A percentile compares a stretch with the other conserved stretches of the same genome.
phyloP scores from a whole-genome alignment of 2,888 invertebrate species.

The Isotomurus palustris region DNA sequence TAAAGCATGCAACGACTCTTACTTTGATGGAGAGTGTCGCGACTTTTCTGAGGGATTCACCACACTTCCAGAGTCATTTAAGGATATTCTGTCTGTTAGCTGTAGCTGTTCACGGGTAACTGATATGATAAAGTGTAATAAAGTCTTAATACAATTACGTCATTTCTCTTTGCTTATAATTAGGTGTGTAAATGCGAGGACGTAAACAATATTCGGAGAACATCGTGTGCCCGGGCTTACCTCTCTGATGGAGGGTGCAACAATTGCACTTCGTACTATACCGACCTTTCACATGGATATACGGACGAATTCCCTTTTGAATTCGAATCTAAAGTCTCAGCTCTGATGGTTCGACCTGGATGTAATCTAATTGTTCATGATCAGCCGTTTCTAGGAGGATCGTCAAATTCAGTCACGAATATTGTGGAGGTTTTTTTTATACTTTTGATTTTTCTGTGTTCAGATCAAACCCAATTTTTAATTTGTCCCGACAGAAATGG shows the following conservation, averaged over 20 bases:
- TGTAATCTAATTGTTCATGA: constrained; percentile 14
- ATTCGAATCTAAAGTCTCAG: constrained; percentile 6
- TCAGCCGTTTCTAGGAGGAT: constrained; percentile 20
- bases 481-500: no score
- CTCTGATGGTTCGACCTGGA: constrained; percentile 14
- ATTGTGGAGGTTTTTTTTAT: no score
- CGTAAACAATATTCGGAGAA: constrained; percentile 11
- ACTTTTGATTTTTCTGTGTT: no score
- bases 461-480: no score
- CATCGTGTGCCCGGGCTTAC: constrained; percentile 15
- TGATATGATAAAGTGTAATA: no score
- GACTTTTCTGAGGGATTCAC: background rate
- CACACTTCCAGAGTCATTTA: background rate
- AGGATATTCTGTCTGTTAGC: background rate
- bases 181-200: constrained; percentile 21
- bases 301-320: constrained; percentile 2
- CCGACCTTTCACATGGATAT: constrained; percentile 3
- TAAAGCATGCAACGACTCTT: constrained; percentile 5
- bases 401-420: constrained; percentile 9
- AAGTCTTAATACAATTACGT: no score
- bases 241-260: constrained; percentile 18
- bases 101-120: background rate
- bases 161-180: background rate
- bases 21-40: constrained; percentile 5
- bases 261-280: constrained; percentile 15